phyloP scores from a whole-genome alignment of 2,113 vertebrate species.

The Gadus chalcogrammus region DNA sequence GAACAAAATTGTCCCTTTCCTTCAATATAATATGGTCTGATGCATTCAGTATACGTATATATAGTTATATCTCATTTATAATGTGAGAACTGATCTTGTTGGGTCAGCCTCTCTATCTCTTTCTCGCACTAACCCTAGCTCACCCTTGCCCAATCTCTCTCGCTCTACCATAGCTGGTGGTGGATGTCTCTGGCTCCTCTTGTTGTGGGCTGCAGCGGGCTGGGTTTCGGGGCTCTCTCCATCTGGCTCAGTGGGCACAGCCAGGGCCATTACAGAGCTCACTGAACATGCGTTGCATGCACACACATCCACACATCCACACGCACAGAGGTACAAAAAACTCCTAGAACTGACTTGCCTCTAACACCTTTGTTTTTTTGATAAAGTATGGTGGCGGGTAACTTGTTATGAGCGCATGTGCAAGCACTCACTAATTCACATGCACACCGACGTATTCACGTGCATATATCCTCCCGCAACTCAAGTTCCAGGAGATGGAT shows the following conservation, averaged over 20 bases:
- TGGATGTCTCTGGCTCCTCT: conserved; percentile 10
- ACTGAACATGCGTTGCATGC: not conserved
- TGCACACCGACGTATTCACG: not conserved
- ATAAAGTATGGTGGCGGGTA: too few relatives aligned
- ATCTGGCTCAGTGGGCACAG: conserved; percentile 56
- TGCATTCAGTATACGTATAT: too few relatives aligned
- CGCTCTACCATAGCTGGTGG: too few relatives aligned
- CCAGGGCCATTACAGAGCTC: conserved; percentile 17
- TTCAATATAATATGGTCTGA: too few relatives aligned
- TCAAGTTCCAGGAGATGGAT: too few relatives aligned
- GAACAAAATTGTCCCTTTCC: not conserved
- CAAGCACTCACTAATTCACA: not conserved
- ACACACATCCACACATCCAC: not conserved
- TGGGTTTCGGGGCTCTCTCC: conserved; percentile 42
- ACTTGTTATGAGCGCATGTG: not conserved
- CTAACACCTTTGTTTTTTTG: not conserved
- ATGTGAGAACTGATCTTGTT: too few relatives aligned
- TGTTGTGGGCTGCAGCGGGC: conserved; percentile 47
- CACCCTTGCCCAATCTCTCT: too few relatives aligned
- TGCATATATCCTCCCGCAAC: too few relatives aligned
- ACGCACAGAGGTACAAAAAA: not conserved
- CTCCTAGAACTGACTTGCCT: not conserved
- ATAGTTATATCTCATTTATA: too few relatives aligned
- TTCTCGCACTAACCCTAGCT: too few relatives aligned
- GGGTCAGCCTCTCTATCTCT: too few relatives aligned